phyloP scores from a whole-genome alignment of 2,797 vertebrate species.

The Loriculus beryllinus region DNA sequence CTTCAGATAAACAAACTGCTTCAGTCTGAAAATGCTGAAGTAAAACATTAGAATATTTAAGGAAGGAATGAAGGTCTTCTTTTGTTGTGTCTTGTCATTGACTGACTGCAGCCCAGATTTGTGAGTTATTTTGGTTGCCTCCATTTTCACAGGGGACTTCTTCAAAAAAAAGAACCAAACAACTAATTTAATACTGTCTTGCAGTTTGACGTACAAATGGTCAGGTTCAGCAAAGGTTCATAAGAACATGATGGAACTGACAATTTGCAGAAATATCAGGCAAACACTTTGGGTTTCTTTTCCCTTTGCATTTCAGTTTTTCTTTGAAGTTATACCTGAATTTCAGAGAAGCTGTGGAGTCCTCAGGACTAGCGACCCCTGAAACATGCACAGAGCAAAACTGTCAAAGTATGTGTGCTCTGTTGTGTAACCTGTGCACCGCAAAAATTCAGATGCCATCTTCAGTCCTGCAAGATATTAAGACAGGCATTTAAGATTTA shows the following conservation, averaged over 20 bases:
- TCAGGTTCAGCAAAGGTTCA: not conserved
- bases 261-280: not conserved
- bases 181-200: not conserved
- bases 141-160: not conserved
- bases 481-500: conserved; percentile 59
- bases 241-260: not conserved
- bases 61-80: not conserved
- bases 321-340: not conserved
- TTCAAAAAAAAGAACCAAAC: not conserved
- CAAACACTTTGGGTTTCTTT: not conserved
- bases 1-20: not conserved
- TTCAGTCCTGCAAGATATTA: conserved; percentile 57
- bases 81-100: conserved; percentile 21
- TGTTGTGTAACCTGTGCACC: conserved; percentile 2
- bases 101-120: conserved; percentile 1
- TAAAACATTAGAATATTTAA: conserved; percentile 1
- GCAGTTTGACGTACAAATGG: not conserved
- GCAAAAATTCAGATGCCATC: conserved; percentile 52
- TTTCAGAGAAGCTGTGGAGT: not conserved
- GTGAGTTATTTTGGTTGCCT: conserved; percentile 22
- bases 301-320: not conserved
- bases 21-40: not conserved
- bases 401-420: not conserved
- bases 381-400: not conserved
- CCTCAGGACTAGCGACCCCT: not conserved